Percentiles rank a stretch among this genome's conserved stretches.
These are phyloP conservation scores for Arctopsyche grandis DNA, from an alignment of 1,140 invertebrate genomes.

Conservation along the genomic window DNA sequence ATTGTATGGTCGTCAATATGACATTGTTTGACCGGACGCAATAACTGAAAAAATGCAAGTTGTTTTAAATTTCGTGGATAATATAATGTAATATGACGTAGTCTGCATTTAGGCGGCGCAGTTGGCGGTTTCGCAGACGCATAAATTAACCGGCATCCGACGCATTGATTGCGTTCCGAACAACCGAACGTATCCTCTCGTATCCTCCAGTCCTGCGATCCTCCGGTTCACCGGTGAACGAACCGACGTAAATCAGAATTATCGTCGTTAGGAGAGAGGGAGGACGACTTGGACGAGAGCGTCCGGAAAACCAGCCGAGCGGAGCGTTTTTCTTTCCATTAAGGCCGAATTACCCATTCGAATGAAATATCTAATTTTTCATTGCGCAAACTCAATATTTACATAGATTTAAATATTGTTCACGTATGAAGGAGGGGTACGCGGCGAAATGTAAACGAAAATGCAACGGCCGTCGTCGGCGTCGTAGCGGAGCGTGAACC, in stretches of 20 bases:
- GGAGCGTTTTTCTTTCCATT: conserved; percentile 33
- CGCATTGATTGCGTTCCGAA: conserved; percentile 16
- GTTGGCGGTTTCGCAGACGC: background rate
- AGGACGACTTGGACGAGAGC: background rate
- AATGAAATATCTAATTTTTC: conserved; percentile 38
- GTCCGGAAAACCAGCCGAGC: conserved; percentile 24
- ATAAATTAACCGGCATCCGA: conserved; percentile 12
- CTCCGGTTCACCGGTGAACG: conserved; percentile 27
- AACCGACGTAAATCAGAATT: conserved; percentile 36
- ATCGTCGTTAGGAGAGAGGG: background rate
- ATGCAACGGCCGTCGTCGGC: background rate
- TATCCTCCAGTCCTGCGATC: background rate
- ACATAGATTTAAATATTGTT: conserved; percentile 24
- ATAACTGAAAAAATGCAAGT: too few relatives aligned
- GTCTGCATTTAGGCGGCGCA: too few relatives aligned
- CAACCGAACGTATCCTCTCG: background rate
- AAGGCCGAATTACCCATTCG: conserved; percentile 31
- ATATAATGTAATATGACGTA: too few relatives aligned
- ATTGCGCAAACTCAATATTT: conserved; percentile 28
- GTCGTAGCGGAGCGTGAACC: background rate
- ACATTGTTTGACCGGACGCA: too few relatives aligned
- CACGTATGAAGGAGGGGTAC: too few relatives aligned
- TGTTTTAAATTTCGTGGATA: too few relatives aligned
- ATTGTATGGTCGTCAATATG: too few relatives aligned
- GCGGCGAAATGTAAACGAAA: too few relatives aligned